Evolutionary conservation across 1,140 invertebrate genomes (phyloP).

Genomic region (Cryptotermes secundus): DNA sequence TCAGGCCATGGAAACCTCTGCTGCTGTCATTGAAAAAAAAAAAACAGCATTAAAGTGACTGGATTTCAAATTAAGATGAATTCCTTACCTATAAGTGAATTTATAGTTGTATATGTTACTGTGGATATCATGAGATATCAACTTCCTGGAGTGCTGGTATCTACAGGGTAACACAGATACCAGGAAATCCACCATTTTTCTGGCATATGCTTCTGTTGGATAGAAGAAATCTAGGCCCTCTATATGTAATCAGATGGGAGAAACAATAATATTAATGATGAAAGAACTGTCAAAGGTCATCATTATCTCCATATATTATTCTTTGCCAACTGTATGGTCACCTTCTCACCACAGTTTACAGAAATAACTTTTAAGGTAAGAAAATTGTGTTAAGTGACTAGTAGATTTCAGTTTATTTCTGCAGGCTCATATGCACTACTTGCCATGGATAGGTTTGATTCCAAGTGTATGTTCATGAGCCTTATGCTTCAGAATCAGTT

Average conservation of each 20-base stretch:
- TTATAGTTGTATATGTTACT: constrained; percentile 98
- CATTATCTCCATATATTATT: neutral
- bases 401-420: neutral
- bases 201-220: constrained; percentile 82
- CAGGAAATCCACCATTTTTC: constrained; percentile 96
- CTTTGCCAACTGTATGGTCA: neutral
- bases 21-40: too few relatives aligned
- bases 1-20: too few relatives aligned
- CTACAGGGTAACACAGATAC: constrained; percentile 81
- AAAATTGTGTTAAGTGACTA: too few relatives aligned
- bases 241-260: constrained; percentile 46
- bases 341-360: neutral
- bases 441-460: constrained; percentile 90
- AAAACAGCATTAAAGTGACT: too few relatives aligned
- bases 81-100: constrained; percentile 68
- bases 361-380: neutral
- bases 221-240: constrained; percentile 97
- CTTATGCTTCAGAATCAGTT: constrained; percentile 93
- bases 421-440: neutral
- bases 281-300: too few relatives aligned
- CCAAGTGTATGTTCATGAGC: constrained; percentile 89
- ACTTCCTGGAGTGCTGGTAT: constrained; percentile 87
- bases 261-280: too few relatives aligned
- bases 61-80: too few relatives aligned
- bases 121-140: constrained; percentile 96